phyloP scores from a whole-genome alignment of 64 coral and sea anemone species.

The Astreopora myriophthalma region DNA sequence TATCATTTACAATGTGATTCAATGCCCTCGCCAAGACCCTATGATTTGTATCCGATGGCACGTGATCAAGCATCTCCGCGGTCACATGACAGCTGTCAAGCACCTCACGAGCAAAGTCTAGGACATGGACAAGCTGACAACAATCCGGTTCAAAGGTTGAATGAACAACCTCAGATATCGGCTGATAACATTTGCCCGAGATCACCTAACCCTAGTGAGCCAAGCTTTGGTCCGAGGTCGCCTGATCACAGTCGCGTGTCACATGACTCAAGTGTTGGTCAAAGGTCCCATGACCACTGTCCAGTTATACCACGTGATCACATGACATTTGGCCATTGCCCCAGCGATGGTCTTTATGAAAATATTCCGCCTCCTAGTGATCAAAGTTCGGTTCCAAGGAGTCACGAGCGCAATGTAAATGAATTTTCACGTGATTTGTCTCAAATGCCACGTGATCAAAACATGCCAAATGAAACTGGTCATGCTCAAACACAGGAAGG shows the following conservation, averaged over 20 bases:
- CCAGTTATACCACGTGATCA: slow-evolving; percentile 1
- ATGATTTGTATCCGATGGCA: slow-evolving; percentile 22
- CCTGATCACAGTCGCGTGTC: not conserved
- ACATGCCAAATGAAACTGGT: not conserved
- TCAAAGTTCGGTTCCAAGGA: not conserved
- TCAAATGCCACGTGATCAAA: not conserved
- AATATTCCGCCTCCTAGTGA: not conserved
- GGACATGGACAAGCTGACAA: not conserved
- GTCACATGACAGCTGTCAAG: not conserved
- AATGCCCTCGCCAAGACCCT: not conserved
- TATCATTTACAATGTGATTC: not conserved
- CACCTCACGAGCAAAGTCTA: slow-evolving; percentile 1
- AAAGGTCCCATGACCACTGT: not conserved
- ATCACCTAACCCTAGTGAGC: not conserved
- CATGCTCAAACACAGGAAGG: not conserved
- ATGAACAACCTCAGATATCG: not conserved
- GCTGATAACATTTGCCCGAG: not conserved
- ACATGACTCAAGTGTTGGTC: not conserved
- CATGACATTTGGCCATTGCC: not conserved
- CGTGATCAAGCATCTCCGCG: slow-evolving; percentile 4
- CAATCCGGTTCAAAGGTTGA: not conserved
- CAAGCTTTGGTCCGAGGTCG: not conserved
- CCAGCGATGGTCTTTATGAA: not conserved
- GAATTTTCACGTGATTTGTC: not conserved
- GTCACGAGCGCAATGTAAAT: not conserved